Evolutionary conservation across 2,888 invertebrate species (phyloP), one percentile per base, ranked within the genome.

Genomic region (Plebejus argus): DNA sequence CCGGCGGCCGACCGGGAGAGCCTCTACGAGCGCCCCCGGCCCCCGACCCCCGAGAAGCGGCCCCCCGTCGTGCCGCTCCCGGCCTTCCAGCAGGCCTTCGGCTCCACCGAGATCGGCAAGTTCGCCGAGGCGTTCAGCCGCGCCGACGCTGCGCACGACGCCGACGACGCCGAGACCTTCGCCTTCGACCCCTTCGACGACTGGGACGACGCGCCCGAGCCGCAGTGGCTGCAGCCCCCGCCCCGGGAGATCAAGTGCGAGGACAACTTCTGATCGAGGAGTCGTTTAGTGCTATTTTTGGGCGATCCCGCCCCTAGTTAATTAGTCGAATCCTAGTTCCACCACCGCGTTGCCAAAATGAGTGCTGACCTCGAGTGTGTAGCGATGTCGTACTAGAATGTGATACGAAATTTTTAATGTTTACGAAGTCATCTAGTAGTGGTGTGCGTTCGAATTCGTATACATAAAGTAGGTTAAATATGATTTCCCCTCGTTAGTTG

Each of bases 31-130:
- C 86, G 87, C 33, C 86, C 85, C 49, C 86, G 85, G 20, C 84
- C 88, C 1, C 91, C 92, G 20, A 89, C 89, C 0, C 87, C 88
- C 79, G 91, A 91, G 79, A 90, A 90, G 80, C 88, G 89, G 28
- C 91, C 91, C 35, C 92, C 92, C 1, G 86, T 93, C n/a, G 93
- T 95, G 78, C 96, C 97, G 7, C 88, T 97, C 79, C 97, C 97
- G 7, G 97, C 97, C 72, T 97, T 97, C 86, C 97, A 97, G 86
- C 97, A 97, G 90, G 97, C 97, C 0, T 97, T 97, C 87, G 97
- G 97, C 39, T 97, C 97, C 45, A 97, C 97, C 35, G 97, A 97
- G 90, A 96, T 97, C 81, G 97, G 97, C n/a, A 96, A 97, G 81
- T 97, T 97, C 83, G 96, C 96, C 7, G 96, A 96, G 85, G 96